These are phyloP conservation scores for Mactra quadrangularis DNA, from an alignment of 1,140 invertebrate genomes.

Conservation along the genomic window DNA sequence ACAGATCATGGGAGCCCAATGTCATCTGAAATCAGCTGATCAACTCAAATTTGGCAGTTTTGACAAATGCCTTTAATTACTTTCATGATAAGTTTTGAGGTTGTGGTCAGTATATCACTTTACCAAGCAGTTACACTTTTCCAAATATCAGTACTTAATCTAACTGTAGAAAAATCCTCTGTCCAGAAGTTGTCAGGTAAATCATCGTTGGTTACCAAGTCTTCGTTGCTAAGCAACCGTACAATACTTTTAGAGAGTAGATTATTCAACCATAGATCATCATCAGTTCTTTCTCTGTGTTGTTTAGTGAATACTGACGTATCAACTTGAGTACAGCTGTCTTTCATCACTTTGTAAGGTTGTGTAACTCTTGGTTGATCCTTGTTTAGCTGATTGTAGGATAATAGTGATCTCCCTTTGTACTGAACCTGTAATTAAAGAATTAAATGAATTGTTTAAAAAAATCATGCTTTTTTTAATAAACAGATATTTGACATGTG, in stretches of 20 bases:
- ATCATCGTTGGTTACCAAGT: conserved; percentile 40
- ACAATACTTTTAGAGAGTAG: conserved; percentile 30
- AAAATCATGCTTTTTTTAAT: too few species aligned
- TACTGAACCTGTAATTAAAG: conserved; percentile 43
- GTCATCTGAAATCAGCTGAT: too few species aligned
- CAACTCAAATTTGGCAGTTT: too few species aligned
- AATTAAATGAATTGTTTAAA: too few species aligned
- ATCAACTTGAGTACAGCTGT: conserved; percentile 2
- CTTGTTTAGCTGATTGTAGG: background rate
- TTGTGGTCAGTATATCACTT: too few species aligned
- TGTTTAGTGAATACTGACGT: background rate
- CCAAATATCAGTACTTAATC: conserved; percentile 26
- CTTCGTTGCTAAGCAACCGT: conserved; percentile 13
- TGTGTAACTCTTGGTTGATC: background rate
- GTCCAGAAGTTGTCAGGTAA: conserved; percentile 59
- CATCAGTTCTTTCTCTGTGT: background rate
- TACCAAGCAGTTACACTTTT: conserved; percentile 37
- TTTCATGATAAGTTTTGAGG: too few species aligned
- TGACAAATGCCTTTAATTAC: too few species aligned
- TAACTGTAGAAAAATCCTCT: conserved; percentile 49
- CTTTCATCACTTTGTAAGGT: background rate
- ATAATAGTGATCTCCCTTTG: conserved; percentile 34
- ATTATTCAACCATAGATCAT: conserved; percentile 8
- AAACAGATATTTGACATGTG: too few species aligned
- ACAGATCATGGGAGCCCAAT: too few species aligned